Evolutionary conservation across 92 coral and sea anemone genomes (phyloP), one percentile per base, ranked within the genome.

Genomic region (Porites cylindrica): DNA sequence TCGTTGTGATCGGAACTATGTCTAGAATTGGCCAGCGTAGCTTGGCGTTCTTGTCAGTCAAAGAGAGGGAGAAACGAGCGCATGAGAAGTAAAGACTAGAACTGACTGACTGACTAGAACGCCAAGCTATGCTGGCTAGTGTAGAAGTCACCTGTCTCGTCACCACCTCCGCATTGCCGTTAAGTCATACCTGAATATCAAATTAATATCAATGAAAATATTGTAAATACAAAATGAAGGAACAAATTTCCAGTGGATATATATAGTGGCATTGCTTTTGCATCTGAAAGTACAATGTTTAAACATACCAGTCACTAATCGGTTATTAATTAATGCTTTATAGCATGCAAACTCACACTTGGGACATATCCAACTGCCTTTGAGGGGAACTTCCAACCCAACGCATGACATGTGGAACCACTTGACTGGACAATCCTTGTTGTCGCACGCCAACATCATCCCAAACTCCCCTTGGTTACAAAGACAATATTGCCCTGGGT

Each of bases 391-490:
- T 53, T 53, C 9, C 58, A 89, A 82, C 11, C 92, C 92, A 47
- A 89, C 89, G 51, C 92, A 89, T 43, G 72, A 58, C 43, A 78
- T 58, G 67, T 89, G 92, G 77, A 89, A 89, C 92, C 88, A 84
- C 80, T 71, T 67, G 38, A 84, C 59, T 13, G 81, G 20, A 78
- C 92, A 89, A 53, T 77, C 76, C 50, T 60, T 78, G 70, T 78
- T 86, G 72, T 89, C 86, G 71, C 92, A 89, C 12, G 89, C 85
- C 86, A 89, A 70, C 92, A 89, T 89, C 81, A 89, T 17, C 9
- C 92, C 92, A 72, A 89, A 89, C 67, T 89, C 89, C 47, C 80
- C 81, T 65, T 89, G 89, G 75, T 89, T 89, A 65, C 92, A 89
- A 21, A 89, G 53, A 69, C 88, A 88, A 68, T 82, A 88, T 60